These are phyloP conservation scores for Harmothoe impar DNA, from an alignment of 2,888 invertebrate genomes.

Conservation along the genomic window DNA sequence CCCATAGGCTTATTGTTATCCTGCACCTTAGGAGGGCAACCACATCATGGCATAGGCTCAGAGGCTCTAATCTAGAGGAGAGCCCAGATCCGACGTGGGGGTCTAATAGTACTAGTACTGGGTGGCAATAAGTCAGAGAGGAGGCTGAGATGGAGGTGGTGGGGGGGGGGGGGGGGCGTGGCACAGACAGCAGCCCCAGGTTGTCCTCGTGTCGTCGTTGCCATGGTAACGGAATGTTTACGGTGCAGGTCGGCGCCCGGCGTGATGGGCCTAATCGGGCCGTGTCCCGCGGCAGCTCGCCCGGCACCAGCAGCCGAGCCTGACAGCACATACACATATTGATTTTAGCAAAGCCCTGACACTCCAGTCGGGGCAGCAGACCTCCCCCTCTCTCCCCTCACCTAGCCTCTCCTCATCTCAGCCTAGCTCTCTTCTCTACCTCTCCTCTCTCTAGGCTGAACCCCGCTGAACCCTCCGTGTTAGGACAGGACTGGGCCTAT, in stretches of 20 bases:
- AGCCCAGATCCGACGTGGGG: background rate
- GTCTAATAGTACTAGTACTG: background rate
- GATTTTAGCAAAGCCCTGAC: conserved; percentile 31
- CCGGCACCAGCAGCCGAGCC: background rate
- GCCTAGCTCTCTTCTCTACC: background rate
- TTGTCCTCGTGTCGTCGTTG: conserved; percentile 8
- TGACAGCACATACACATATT: conserved; percentile 24
- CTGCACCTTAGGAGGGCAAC: no score
- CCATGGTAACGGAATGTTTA: conserved; percentile 17
- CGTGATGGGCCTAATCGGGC: conserved; percentile 36
- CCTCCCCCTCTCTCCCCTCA: background rate
- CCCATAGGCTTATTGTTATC: no score
- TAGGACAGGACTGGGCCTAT: no score
- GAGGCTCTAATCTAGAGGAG: background rate
- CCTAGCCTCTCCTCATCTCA: background rate
- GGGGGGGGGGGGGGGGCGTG: background rate
- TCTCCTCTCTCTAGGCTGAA: background rate
- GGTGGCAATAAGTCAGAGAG: conserved; percentile 17
- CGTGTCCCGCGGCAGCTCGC: conserved; percentile 9
- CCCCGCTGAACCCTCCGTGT: background rate
- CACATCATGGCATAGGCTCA: no score
- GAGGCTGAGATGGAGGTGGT: background rate
- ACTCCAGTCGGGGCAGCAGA: background rate
- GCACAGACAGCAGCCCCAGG: background rate
- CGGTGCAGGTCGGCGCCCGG: background rate